phyloP scores from a whole-genome alignment of 2,888 invertebrate genomes.

The Epinotia nisella region DNA sequence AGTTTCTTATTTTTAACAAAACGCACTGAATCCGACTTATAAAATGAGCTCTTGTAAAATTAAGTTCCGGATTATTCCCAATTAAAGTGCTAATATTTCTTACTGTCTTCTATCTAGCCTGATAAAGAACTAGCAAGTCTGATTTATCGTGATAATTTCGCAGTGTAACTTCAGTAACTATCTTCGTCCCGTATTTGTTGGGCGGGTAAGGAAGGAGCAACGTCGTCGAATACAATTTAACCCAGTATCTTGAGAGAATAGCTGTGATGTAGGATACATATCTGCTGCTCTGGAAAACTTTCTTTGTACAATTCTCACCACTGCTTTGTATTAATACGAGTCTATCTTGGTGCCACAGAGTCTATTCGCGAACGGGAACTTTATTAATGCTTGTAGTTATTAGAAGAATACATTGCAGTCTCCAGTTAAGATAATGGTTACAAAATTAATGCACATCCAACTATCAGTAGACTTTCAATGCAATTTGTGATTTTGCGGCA shows the following conservation, averaged over 20 bases:
- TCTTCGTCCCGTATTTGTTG: background rate
- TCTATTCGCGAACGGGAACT: background rate
- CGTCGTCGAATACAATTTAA: background rate
- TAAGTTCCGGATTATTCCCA: background rate
- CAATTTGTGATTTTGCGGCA: no score
- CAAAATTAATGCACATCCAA: no score
- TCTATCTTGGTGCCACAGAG: background rate
- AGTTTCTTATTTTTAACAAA: background rate
- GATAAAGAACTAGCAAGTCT: background rate
- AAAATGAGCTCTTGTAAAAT: background rate
- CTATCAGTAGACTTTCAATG: no score
- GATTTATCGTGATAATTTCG: background rate
- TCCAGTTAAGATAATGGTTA: no score
- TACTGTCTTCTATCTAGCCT: background rate
- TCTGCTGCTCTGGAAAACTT: background rate
- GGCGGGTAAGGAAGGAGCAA: background rate
- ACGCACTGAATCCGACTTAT: background rate
- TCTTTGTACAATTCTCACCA: background rate
- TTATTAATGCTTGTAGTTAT: background rate
- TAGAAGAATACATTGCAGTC: background rate
- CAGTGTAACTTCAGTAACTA: background rate
- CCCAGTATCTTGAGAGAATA: background rate
- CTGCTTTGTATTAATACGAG: background rate
- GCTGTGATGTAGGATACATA: background rate
- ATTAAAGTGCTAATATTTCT: conserved; percentile 1